Conservation (phyloP, 2,113 vertebrate genomes). For the Etia nguti region DNA sequence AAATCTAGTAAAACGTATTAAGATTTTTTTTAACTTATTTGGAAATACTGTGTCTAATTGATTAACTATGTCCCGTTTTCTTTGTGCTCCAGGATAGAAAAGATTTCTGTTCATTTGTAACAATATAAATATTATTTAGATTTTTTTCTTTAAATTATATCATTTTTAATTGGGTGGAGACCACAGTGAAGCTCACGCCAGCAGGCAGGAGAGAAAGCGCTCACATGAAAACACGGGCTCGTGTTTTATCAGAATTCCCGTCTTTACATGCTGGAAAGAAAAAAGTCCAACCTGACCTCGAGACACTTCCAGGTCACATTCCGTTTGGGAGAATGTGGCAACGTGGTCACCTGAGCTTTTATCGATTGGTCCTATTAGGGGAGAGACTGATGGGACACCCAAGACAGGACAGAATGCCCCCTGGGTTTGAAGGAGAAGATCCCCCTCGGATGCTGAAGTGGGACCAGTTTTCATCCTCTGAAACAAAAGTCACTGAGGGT, state of each 20-base stretch:
- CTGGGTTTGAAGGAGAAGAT: not conserved
- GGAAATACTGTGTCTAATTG: constrained; percentile 57
- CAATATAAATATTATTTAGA: constrained; percentile 30
- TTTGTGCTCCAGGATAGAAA: constrained; percentile 43
- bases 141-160: not conserved
- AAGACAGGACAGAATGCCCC: constrained; percentile 24
- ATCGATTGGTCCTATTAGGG: constrained; percentile 26
- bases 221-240: not conserved
- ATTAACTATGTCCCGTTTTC: constrained; percentile 43
- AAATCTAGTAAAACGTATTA: constrained; percentile 69
- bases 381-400: not conserved
- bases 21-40: constrained; percentile 71
- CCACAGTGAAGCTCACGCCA: constrained; percentile 31
- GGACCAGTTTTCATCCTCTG: not conserved
- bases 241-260: not conserved
- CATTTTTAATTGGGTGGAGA: not conserved
- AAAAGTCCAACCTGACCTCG: not conserved
- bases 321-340: constrained; percentile 40
- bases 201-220: not conserved
- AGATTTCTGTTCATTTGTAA: constrained; percentile 54
- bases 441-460: not conserved
- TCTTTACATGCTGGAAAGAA: not conserved
- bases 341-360: constrained; percentile 39
- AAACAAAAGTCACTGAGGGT: not conserved
- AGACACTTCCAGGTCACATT: not conserved